phyloP scores from a whole-genome alignment of 2,888 invertebrate genomes.

The Apotomis betuletana region DNA sequence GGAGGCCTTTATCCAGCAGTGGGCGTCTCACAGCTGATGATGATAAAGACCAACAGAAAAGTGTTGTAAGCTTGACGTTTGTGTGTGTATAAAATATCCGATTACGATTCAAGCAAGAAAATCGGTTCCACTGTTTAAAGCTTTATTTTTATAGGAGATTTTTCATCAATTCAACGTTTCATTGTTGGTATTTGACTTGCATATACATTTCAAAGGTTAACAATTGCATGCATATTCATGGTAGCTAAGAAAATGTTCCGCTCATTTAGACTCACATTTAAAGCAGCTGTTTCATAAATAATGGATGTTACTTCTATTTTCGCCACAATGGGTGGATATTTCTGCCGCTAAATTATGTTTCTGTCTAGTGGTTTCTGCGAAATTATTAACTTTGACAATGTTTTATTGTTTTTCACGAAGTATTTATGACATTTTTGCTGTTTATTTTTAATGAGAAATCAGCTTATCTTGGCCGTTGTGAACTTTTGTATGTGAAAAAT shows the following conservation, averaged over 20 bases:
- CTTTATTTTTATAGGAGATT: no score
- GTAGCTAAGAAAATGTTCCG: background rate
- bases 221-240: background rate
- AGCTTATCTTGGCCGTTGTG: background rate
- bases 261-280: background rate
- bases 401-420: background rate
- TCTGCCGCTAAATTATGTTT: background rate
- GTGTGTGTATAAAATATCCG: no score
- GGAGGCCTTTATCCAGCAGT: no score
- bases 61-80: no score
- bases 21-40: no score
- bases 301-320: background rate
- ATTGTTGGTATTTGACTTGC: background rate
- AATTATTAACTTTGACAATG: background rate
- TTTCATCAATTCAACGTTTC: no score
- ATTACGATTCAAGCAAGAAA: no score
- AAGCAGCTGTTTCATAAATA: background rate
- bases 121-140: no score
- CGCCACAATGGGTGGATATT: background rate
- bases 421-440: background rate
- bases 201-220: background rate
- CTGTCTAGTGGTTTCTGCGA: background rate
- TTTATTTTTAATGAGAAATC: background rate
- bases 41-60: no score
- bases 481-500: no score